Evolutionary conservation across 2,113 vertebrate genomes (phyloP), one percentile per base, ranked within the genome.

Genomic region (Falcunculus frontatus): DNA sequence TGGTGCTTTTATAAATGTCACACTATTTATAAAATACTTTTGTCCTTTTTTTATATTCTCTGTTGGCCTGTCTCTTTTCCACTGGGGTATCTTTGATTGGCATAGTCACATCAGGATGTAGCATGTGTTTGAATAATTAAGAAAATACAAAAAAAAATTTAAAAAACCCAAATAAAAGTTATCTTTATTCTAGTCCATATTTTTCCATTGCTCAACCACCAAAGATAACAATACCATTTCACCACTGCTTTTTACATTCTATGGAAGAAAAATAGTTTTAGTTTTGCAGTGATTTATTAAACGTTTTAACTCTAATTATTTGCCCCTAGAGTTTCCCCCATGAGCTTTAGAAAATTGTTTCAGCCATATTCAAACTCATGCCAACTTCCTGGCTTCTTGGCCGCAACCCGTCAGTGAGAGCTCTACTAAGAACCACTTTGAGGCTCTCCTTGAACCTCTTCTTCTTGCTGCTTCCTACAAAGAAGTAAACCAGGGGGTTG

Each of bases 401-500:
- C 13, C 97, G 95, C 89, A 90, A 87, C 13, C 98, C 98, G 0
- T 98, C 98, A 60, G 98, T 97, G 13, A 98, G 98, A 16, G 98
- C 98, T 95, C 98, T 93, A 62, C 95, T 98, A 29, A 98, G 97
- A 42, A 98, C 97, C 72, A 97, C 97, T 84, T 98, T 98, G 33
- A 98, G 94, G 39, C 98, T 98, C 37, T 98, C 98, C 83, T 97
- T 96, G 97, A 98, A 98, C 33, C 97, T 96, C 84, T 97, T 98
- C 75, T 98, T 98, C 94, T 96, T 98, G 53, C 98, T 98, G 91
- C 98, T 98, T 78, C 98, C 98, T 94, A 98, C 98, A 5, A 98
- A 98, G 95, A 98, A 98, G 93, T 98, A 98, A 59, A 98, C 97
- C 55, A 98, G 97, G 41, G 98, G 98, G 85, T 98, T 98, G 94